Percentiles rank a stretch among this genome's conserved stretches.
These are phyloP conservation scores for Anaspis maculata DNA, from an alignment of 2,888 invertebrate genomes.

Conservation along the genomic window DNA sequence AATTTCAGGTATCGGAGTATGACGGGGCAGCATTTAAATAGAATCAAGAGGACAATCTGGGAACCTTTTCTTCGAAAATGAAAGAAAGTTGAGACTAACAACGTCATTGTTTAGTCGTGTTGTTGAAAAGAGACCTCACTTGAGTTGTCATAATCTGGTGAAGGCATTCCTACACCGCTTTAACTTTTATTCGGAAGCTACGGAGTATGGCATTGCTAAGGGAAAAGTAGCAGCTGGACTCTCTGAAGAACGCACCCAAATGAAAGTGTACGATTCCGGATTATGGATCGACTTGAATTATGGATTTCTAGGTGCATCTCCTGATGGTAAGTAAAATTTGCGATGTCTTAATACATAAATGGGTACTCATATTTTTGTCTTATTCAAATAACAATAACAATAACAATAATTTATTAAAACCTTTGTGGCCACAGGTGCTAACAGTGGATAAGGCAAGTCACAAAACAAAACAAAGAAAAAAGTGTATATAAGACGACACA, in stretches of 20 bases:
- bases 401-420: no score
- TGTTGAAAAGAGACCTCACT: slow-evolving; percentile 8
- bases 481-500: no score
- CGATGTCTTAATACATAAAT: no score
- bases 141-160: slow-evolving; percentile 14
- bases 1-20: not conserved
- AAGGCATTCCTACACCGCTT: slow-evolving; percentile 7
- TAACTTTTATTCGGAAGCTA: slow-evolving; percentile 11
- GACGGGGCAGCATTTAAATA: slow-evolving; percentile 3
- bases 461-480: no score
- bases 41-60: slow-evolving; percentile 12
- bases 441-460: no score
- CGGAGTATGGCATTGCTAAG: slow-evolving; percentile 13
- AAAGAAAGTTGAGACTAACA: slow-evolving; percentile 10
- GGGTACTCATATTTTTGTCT: no score
- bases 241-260: not conserved
- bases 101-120: slow-evolving; percentile 15
- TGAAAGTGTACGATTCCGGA: not conserved
- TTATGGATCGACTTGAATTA: slow-evolving; percentile 1
- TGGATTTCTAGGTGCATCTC: slow-evolving; percentile 2
- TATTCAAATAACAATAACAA: no score
- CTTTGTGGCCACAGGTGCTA: no score
- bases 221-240: slow-evolving; percentile 6
- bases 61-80: slow-evolving; percentile 9
- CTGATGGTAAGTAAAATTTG: slow-evolving; percentile 3